phyloP scores from a whole-genome alignment of 2,797 vertebrate species.

The Labeo calbasu region DNA sequence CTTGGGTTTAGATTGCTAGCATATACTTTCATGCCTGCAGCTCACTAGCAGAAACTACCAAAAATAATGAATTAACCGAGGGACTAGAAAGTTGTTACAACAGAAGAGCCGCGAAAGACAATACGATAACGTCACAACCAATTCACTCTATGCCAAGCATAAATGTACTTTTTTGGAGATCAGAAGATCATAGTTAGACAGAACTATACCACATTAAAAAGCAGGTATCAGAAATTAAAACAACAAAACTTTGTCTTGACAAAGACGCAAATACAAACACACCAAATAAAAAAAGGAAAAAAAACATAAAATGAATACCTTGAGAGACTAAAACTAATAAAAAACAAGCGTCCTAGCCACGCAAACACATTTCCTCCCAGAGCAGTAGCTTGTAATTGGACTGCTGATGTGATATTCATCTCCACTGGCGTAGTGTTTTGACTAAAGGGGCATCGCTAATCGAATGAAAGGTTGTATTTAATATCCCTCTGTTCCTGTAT shows the following conservation, averaged over 20 bases:
- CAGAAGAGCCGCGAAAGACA: slow-evolving; percentile 55
- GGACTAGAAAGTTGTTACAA: neutral
- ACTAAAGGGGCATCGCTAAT: slow-evolving; percentile 53
- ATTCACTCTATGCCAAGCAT: neutral
- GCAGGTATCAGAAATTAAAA: neutral
- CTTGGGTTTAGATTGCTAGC: slow-evolving; percentile 68
- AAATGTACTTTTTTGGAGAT: neutral
- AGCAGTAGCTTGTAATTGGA: slow-evolving; percentile 38
- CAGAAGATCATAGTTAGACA: neutral
- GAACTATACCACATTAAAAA: neutral
- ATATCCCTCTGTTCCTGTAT: slow-evolving; percentile 52
- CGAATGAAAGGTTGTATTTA: slow-evolving; percentile 62
- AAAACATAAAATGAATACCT: neutral
- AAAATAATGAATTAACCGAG: slow-evolving; percentile 72
- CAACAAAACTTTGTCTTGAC: neutral
- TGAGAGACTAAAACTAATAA: neutral
- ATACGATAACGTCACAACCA: neutral
- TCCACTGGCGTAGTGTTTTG: slow-evolving; percentile 51
- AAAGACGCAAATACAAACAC: neutral
- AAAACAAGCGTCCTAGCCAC: slow-evolving; percentile 28
- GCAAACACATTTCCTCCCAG: slow-evolving; percentile 25
- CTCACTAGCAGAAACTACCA: slow-evolving; percentile 73
- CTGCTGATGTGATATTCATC: slow-evolving; percentile 46
- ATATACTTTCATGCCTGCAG: slow-evolving; percentile 73
- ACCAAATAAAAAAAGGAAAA: neutral